A percentile compares a stretch with the other conserved stretches of the same genome.
Evolutionary conservation across 2,113 vertebrate species (phyloP).

Genomic region (Heterocephalus glaber): DNA sequence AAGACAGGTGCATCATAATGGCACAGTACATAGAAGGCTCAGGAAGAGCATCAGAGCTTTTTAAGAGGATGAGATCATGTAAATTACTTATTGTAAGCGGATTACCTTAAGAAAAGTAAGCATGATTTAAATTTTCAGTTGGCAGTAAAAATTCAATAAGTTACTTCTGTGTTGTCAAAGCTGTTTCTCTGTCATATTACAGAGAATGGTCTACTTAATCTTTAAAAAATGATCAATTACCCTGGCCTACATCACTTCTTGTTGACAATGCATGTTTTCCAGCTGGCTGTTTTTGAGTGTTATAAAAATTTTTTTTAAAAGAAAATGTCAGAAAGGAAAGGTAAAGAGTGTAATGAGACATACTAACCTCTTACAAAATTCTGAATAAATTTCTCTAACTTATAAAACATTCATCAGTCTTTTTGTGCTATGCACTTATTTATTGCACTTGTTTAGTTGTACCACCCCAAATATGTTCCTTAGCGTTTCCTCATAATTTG

Average conservation of each 20-base stretch:
- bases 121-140: constrained; percentile 75
- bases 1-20: constrained; percentile 67
- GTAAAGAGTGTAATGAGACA: constrained; percentile 65
- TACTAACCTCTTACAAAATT: constrained; percentile 60
- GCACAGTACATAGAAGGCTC: constrained; percentile 29
- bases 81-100: constrained; percentile 74
- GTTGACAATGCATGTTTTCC: constrained; percentile 41
- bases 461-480: not conserved
- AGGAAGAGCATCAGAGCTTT: constrained; percentile 57
- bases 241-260: constrained; percentile 34
- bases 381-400: constrained; percentile 62
- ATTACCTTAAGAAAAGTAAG: constrained; percentile 70
- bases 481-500: not conserved
- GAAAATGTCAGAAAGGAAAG: constrained; percentile 63
- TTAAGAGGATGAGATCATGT: constrained; percentile 39
- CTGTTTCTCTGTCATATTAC: constrained; percentile 50
- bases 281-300: constrained; percentile 59
- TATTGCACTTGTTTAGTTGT: constrained; percentile 62
- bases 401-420: constrained; percentile 68
- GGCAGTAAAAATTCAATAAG: constrained; percentile 62
- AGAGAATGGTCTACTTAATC: constrained; percentile 70
- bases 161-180: constrained; percentile 54
- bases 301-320: constrained; percentile 11
- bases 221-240: constrained; percentile 76
- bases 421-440: constrained; percentile 49